Percentiles rank a stretch among this genome's conserved stretches.
Evolutionary conservation across 2,113 vertebrate species (phyloP).

Genomic region (Xenopus tropicalis): UCB_Xtro_10.0 CM004446.2:110335001-110335500

Average conservation of each 20-base stretch:
- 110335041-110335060: too few species aligned
- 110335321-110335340: slow-evolving; percentile 14
- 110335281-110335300: slow-evolving; percentile 31
- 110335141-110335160: slow-evolving; percentile 27
- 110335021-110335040: too few species aligned
- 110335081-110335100: neutral
- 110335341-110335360: slow-evolving; percentile 2
- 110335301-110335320: slow-evolving; percentile 19
- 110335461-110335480: too few species aligned
- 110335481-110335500: neutral
- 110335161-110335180: slow-evolving; percentile 44
- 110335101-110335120: slow-evolving; percentile 11
- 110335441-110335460: too few species aligned
- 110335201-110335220: slow-evolving; percentile 42
- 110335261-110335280: slow-evolving; percentile 33
- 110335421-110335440: too few species aligned
- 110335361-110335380: neutral
- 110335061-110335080: too few species aligned
- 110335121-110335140: slow-evolving; percentile 29
- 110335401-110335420: neutral
- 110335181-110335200: slow-evolving; percentile 45
- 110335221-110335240: slow-evolving; percentile 45
- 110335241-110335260: slow-evolving; percentile 43
- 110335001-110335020: too few species aligned
- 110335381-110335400: neutral